phyloP scores from a whole-genome alignment of 2,888 invertebrate species.

The Cartodere bifasciata region DNA sequence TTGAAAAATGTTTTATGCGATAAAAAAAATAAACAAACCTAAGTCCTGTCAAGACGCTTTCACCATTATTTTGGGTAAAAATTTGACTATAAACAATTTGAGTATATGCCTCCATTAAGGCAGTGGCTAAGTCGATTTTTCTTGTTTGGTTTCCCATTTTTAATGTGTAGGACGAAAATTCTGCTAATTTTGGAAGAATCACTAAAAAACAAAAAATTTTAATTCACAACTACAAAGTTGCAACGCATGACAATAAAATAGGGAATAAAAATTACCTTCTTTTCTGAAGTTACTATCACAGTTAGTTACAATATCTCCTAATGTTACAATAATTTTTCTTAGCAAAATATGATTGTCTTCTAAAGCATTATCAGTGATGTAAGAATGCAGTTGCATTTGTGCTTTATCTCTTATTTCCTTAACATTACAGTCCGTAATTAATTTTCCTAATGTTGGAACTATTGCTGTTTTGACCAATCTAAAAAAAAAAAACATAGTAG shows the following conservation, averaged over 20 bases:
- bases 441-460: slow-evolving; percentile 47
- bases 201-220: slow-evolving; percentile 43
- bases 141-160: slow-evolving; percentile 41
- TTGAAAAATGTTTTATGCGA: neutral
- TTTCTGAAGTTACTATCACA: slow-evolving; percentile 46
- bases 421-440: slow-evolving; percentile 39
- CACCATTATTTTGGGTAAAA: slow-evolving; percentile 23
- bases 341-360: slow-evolving; percentile 37
- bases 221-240: neutral
- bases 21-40: slow-evolving; percentile 3
- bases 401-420: slow-evolving; percentile 43
- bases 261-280: slow-evolving; percentile 37
- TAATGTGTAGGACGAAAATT: slow-evolving; percentile 42
- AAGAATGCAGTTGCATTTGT: slow-evolving; percentile 38
- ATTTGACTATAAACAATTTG: slow-evolving; percentile 42
- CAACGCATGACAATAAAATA: neutral
- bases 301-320: slow-evolving; percentile 47
- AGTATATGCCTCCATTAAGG: slow-evolving; percentile 51
- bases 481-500: slow-evolving; percentile 15
- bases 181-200: slow-evolving; percentile 46
- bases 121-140: slow-evolving; percentile 44
- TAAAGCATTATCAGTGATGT: slow-evolving; percentile 31
- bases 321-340: slow-evolving; percentile 45
- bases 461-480: slow-evolving; percentile 48
- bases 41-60: neutral